phyloP scores from a whole-genome alignment of 2,888 invertebrate genomes.

The Tricholauxania praeusta region DNA sequence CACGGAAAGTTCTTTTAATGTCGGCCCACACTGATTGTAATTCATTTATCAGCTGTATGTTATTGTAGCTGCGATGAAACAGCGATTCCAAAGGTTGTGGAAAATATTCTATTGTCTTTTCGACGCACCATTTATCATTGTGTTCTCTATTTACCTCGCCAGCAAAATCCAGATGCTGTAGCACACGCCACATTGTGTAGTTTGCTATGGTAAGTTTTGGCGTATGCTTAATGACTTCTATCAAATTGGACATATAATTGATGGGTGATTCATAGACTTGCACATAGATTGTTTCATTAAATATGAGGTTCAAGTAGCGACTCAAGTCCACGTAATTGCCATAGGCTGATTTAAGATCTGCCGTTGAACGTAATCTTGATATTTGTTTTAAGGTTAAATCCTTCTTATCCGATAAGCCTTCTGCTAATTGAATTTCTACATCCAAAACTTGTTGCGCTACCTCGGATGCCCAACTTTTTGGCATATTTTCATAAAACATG shows the following conservation, averaged over 20 bases:
- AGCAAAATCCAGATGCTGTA: constrained; percentile 57
- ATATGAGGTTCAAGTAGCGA: constrained; percentile 60
- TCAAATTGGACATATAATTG: constrained; percentile 57
- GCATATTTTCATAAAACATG: constrained; percentile 55
- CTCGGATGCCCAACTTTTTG: constrained; percentile 53
- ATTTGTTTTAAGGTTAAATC: constrained; percentile 57
- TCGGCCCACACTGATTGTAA: constrained; percentile 62
- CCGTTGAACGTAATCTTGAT: constrained; percentile 54
- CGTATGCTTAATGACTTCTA: constrained; percentile 58
- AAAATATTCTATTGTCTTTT: constrained; percentile 56
- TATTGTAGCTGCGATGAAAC: constrained; percentile 60
- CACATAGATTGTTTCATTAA: constrained; percentile 58
- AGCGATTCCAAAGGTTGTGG: constrained; percentile 62
- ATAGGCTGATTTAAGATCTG: constrained; percentile 57
- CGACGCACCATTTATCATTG: constrained; percentile 56
- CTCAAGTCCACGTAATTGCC: constrained; percentile 61
- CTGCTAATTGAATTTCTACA: constrained; percentile 59
- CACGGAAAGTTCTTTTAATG: constrained; percentile 57
- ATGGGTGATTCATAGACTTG: constrained; percentile 60
- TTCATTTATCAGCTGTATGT: constrained; percentile 60
- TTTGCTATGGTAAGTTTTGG: constrained; percentile 62
- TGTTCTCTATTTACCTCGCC: constrained; percentile 48
- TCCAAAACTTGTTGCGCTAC: constrained; percentile 58
- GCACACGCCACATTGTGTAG: constrained; percentile 64
- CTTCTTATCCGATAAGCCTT: constrained; percentile 56